Conservation (phyloP, 1,140 invertebrate species). For the Brachionus sp. region DNA sequence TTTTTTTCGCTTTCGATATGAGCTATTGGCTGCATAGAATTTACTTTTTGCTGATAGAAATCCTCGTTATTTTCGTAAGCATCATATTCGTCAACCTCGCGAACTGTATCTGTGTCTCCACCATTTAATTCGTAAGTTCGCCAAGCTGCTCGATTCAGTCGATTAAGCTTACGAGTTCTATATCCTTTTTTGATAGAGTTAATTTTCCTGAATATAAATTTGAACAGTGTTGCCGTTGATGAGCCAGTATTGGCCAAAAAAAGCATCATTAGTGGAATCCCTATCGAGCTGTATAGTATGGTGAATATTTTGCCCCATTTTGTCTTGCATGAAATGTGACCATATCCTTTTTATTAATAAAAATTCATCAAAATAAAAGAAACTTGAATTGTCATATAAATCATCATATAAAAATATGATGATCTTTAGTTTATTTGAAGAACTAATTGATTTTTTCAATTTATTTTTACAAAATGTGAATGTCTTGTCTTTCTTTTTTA, state of each 20-base stretch:
- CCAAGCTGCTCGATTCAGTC: not conserved
- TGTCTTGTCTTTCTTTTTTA: no score
- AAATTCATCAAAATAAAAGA: no score
- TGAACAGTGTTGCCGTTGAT: conserved; percentile 68
- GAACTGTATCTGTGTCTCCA: not conserved
- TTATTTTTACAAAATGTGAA: no score
- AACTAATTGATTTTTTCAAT: no score
- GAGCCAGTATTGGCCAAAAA: conserved; percentile 87
- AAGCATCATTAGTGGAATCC: conserved; percentile 53
- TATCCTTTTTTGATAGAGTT: conserved; percentile 28
- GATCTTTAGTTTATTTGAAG: no score
- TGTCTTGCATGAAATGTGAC: conserved; percentile 54
- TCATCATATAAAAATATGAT: no score
- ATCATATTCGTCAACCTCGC: not conserved
- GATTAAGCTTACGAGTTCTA: not conserved
- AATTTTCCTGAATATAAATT: conserved; percentile 19
- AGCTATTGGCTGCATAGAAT: not conserved
- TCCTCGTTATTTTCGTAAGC: not conserved
- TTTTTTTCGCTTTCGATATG: not conserved
- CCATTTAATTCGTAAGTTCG: not conserved
- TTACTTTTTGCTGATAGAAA: not conserved
- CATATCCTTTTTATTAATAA: conserved; percentile 49
- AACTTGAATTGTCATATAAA: no score
- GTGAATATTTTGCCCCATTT: conserved; percentile 51
- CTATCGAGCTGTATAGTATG: conserved; percentile 52